phyloP scores from a whole-genome alignment of 1,140 invertebrate species.

The Hetaerina americana region DNA sequence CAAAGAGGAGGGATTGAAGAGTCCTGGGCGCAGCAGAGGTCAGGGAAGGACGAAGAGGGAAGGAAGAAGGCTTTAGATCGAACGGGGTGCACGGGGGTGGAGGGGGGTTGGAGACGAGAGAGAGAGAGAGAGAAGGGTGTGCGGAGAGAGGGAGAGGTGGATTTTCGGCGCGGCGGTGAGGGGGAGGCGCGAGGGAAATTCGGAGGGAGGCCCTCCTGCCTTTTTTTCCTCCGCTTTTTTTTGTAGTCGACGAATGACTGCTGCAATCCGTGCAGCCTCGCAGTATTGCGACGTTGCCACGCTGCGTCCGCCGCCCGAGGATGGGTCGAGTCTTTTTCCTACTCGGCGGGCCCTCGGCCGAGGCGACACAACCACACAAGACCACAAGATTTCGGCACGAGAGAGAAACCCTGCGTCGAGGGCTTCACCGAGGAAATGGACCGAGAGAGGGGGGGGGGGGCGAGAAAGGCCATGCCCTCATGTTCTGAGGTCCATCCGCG shows the following conservation, averaged over 20 bases:
- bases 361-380: neutral
- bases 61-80: neutral
- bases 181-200: too few species aligned
- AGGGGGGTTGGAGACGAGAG: neutral
- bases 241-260: neutral
- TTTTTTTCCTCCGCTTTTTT: too few species aligned
- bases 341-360: neutral
- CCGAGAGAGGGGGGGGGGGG: too few species aligned
- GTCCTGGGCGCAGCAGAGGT: neutral
- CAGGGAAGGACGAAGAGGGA: neutral
- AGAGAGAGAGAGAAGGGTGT: neutral
- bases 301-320: neutral
- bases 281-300: neutral
- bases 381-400: too few species aligned
- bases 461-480: too few species aligned
- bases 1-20: neutral
- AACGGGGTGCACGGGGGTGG: too few species aligned
- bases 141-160: neutral
- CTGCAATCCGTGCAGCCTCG: neutral
- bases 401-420: too few species aligned
- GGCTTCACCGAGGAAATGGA: too few species aligned
- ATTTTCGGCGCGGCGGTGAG: too few species aligned
- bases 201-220: too few species aligned
- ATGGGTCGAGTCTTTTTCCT: neutral
- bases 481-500: too few species aligned